Evolutionary conservation across 2,797 vertebrate species (phyloP).

Genomic region (Tenualosa thibaudeaui): DNA sequence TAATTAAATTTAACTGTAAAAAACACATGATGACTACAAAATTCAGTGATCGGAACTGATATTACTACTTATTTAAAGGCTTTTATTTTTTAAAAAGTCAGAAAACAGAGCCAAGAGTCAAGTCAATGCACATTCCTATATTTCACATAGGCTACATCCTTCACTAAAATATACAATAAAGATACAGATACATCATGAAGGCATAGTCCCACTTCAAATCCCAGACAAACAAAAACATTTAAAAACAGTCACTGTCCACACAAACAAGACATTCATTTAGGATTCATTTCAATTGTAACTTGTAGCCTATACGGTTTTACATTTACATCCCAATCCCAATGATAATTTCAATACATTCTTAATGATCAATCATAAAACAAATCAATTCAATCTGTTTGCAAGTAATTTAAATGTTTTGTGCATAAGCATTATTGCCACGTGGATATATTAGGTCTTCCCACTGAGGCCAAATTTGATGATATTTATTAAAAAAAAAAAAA

Average conservation of each 20-base stretch:
- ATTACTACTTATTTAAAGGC: neutral
- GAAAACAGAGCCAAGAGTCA: neutral
- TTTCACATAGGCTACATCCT: neutral
- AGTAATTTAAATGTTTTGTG: neutral
- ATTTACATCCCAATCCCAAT: neutral
- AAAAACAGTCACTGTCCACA: neutral
- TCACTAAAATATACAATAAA: neutral
- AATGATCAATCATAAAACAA: too few relatives aligned
- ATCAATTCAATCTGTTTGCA: too few relatives aligned
- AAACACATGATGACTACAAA: neutral
- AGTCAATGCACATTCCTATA: neutral
- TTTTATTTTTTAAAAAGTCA: neutral
- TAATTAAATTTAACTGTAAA: too few relatives aligned
- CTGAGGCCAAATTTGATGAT: too few relatives aligned
- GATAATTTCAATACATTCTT: neutral
- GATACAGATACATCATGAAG: neutral
- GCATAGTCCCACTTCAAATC: neutral
- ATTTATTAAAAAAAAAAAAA: too few relatives aligned
- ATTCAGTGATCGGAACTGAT: neutral
- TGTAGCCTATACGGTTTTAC: neutral
- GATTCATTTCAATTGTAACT: neutral
- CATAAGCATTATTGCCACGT: neutral
- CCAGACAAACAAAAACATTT: constrained; percentile 4
- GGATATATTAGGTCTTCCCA: too few relatives aligned
- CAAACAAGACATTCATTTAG: neutral